Conservation (phyloP, 2,888 invertebrate species). For the Yponomeuta plumbellus region DNA sequence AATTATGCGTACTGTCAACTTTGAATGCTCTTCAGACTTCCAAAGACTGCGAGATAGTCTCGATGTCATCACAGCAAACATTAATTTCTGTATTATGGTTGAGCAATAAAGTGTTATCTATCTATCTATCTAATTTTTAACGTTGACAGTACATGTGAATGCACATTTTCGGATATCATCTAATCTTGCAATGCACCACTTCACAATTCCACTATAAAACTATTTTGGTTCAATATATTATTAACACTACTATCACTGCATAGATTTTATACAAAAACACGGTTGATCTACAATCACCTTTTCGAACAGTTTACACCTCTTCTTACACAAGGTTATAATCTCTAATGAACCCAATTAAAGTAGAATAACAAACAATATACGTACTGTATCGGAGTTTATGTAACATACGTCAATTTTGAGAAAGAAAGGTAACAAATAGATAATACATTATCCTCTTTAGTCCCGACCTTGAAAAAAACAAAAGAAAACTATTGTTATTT, state of each 20-base stretch:
- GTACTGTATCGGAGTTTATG: slow-evolving; percentile 13
- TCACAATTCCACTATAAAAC: not conserved
- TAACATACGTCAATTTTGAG: slow-evolving; percentile 13
- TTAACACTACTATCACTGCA: not conserved
- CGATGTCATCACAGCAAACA: not conserved
- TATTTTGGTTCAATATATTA: slow-evolving; percentile 3
- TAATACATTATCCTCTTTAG: not conserved
- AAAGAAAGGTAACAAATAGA: not conserved
- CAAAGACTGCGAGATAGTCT: not conserved
- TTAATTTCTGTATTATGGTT: no score
- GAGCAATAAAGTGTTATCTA: no score
- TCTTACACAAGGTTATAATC: slow-evolving; percentile 9
- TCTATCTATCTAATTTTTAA: no score
- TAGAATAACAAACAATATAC: slow-evolving; percentile 10
- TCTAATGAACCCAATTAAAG: not conserved
- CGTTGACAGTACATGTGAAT: not conserved
- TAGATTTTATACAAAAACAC: slow-evolving; percentile 6
- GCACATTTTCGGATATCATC: not conserved
- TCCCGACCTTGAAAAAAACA: no score
- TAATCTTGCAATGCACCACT: slow-evolving; percentile 1
- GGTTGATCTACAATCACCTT: not conserved
- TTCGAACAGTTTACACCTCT: slow-evolving; percentile 5
- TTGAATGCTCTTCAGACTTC: not conserved
- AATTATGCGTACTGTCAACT: slow-evolving; percentile 30
- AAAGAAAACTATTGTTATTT: no score